phyloP scores from a whole-genome alignment of 2,888 invertebrate genomes.

The Ceriagrion tenellum region DNA sequence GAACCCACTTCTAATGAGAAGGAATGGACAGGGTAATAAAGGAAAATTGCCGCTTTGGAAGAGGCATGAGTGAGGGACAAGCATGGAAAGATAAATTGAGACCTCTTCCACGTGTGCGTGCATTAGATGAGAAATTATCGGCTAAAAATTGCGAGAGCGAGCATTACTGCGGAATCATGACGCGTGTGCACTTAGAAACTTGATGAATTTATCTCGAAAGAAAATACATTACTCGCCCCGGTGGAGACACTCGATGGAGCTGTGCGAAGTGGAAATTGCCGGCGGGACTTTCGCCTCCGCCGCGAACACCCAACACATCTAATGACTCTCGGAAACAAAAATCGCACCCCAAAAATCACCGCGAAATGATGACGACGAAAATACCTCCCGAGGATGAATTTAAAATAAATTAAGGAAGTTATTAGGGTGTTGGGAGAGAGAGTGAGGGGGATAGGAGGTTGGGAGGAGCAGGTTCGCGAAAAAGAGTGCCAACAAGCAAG shows the following conservation, averaged over 20 bases:
- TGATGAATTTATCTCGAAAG: not conserved
- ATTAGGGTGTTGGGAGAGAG: not conserved
- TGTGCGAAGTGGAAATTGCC: not conserved
- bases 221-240: not conserved
- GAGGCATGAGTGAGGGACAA: not conserved
- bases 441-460: not conserved
- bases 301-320: not conserved
- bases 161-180: not conserved
- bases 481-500: not conserved
- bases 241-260: not conserved
- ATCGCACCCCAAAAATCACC: not conserved
- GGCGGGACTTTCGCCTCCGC: not conserved
- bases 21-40: conserved; percentile 3
- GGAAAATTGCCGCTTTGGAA: not conserved
- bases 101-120: not conserved
- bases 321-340: conserved; percentile 14
- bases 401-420: not conserved
- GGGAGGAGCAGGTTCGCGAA: not conserved
- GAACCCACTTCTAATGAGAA: not conserved
- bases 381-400: not conserved
- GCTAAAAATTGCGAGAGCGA: not conserved
- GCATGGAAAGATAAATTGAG: not conserved
- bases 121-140: not conserved
- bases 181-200: not conserved
- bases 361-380: not conserved